Evolutionary conservation across 2,113 vertebrate genomes (phyloP), one percentile per base, ranked within the genome.

Genomic region (Erythrocercus mccallii): DNA sequence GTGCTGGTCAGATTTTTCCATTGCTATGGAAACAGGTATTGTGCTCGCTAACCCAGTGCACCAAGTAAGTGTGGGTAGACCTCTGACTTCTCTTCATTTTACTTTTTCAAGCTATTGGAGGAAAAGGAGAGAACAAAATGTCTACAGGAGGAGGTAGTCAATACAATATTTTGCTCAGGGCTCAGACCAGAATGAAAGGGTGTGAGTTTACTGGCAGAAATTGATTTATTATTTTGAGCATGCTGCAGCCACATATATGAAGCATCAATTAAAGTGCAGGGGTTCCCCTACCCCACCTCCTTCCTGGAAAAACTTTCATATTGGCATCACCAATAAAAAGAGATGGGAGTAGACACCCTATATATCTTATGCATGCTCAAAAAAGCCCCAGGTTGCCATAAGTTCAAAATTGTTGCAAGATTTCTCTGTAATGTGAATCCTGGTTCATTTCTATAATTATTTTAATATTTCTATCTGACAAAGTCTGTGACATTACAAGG

Each of bases 21-120:
- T 96, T 93, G 71, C 86, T 94, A 66, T 88, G 82, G 88, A 87
- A 96, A 96, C 73, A 82, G 38, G 8, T 17, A 33, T 11, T 74
- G n/a, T 8, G 3, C 37, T 94, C 74, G 16, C 44, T 83, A 70
- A 66, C 21, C 22, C 23, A n/a, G 10, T 38, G 40, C 45, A 76
- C 48, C 20, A 53, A 61, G 40, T 1, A 93, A 14, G 48, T 53
- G 23, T 80, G 30, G 10, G 20, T 12, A 86, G 23, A 85, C 74
- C 51, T 82, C 76, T 81, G 30, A 69, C 24, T 11, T 76, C 44
- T 65, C 61, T 56, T 64, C 25, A 33, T 79, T 87, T 90, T 68
- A 50, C 30, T 42, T 82, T 81, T 91, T 72, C 47, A 79, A 79
- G 66, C 18, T 76, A 18, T 47, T 61, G 9, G 48, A 84, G 48